These are phyloP conservation scores for Adela reaumurella DNA, from an alignment of 2,888 invertebrate species.

Conservation along the genomic window DNA sequence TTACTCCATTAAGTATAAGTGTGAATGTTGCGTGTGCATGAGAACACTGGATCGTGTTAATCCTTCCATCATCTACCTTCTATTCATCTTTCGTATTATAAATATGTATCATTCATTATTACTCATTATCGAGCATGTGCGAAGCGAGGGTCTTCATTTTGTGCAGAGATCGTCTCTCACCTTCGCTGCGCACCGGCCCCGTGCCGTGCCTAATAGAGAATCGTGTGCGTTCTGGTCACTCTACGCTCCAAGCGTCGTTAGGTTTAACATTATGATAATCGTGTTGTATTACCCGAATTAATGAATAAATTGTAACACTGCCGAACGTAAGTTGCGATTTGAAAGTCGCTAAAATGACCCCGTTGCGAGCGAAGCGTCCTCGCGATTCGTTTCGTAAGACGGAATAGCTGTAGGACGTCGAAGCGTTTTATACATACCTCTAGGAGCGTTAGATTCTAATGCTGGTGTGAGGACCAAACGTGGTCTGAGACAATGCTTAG, in stretches of 20 bases:
- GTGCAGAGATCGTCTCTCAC: background rate
- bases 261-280: background rate
- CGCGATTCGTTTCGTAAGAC: no score
- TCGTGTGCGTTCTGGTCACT: conserved; percentile 52
- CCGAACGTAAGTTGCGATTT: no score
- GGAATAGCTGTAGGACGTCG: no score
- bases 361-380: no score
- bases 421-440: no score
- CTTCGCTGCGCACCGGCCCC: background rate
- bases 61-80: background rate
- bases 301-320: no score
- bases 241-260: background rate
- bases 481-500: no score
- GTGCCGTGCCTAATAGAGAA: conserved; percentile 16
- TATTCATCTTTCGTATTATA: no score
- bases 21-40: background rate
- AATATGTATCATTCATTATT: background rate
- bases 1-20: background rate
- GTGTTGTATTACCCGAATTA: no score
- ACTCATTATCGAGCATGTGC: background rate
- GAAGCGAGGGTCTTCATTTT: background rate
- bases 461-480: conserved; percentile 11
- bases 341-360: no score
- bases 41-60: background rate
- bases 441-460: conserved; percentile 1